Evolutionary conservation across 2,888 invertebrate genomes (phyloP), one percentile per base, ranked within the genome.

Genomic region (Amitus sp.): DNA sequence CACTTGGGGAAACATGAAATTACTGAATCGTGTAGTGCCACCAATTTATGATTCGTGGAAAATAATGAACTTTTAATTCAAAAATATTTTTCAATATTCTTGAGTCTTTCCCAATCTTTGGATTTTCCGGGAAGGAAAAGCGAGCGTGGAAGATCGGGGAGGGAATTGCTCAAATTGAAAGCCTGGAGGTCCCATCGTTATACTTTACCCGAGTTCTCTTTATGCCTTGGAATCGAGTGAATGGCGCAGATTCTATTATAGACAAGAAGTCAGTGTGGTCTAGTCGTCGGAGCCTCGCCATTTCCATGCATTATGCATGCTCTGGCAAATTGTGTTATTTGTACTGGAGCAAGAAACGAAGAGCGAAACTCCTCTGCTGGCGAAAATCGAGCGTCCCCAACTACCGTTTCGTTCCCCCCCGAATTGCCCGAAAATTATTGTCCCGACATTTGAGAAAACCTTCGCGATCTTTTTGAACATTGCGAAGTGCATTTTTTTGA

Each of bases 201-300:
- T 76, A 74, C 71, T 70, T 73, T 72, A 75, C 71, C 72, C 71
- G 59, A 52, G 65, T 73, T 73, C 77, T 73, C 71, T 77, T 74
- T 74, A 71, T 74, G 68, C 69, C 69, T 68, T 59, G 68, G 68
- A 76, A 75, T 76, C 71, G 77, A 73, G 72, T 71, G 71, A 73
- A 73, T 71, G 72, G 74, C 70, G 68, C 68, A 79, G 79, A 79
- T 79, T 79, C 78, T 75, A 78, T 79, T 79, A 79, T 73, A 78
- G 79, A 78, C 78, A 77, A 78, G 77, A 71, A 74, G 65, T 71
- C 73, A 68, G 63, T 66, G 65, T 67, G 69, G 69, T 73, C 72
- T 73, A 72, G 73, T 69, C 68, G 70, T 67, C 69, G 67, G 70
- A 70, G 66, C 74, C 66, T 70, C 72, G 73, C 69, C 68, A 70